Evolutionary conservation across 2,113 vertebrate species (phyloP).

Genomic region (Lasiurus cinereus): DNA sequence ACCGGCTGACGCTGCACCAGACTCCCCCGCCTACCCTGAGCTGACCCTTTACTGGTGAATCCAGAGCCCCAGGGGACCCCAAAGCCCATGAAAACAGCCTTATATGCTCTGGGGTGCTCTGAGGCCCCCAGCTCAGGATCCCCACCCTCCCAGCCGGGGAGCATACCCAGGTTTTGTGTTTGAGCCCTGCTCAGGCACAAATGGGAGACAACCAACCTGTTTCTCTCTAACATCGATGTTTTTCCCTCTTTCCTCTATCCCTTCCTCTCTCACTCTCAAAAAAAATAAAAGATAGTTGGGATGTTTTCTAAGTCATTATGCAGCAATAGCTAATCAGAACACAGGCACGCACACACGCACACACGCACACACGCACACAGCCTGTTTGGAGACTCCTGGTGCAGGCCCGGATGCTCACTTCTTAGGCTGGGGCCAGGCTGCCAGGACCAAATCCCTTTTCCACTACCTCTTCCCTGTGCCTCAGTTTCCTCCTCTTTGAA

Average conservation of each 20-base stretch:
- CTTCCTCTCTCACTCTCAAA: neutral
- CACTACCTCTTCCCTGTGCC: neutral
- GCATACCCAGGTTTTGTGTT: neutral
- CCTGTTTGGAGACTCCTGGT: neutral
- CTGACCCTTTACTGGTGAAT: neutral
- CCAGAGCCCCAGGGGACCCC: neutral
- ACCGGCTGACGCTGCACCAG: neutral
- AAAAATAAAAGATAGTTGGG: neutral
- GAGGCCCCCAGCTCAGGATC: neutral
- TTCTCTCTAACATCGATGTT: too few relatives aligned
- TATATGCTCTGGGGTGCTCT: neutral
- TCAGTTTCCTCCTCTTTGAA: neutral
- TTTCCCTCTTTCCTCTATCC: neutral
- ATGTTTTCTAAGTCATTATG: neutral
- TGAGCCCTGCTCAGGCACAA: too few relatives aligned
- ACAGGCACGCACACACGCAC: neutral
- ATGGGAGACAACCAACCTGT: neutral
- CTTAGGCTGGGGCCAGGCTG: neutral
- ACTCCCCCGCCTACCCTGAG: neutral
- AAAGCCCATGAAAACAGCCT: neutral
- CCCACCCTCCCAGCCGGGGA: neutral
- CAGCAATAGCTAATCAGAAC: constrained; percentile 12
- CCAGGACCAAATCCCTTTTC: neutral
- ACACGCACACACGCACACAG: neutral
- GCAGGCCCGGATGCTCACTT: neutral